Conservation (phyloP, 2,113 vertebrate species). For the Neodontobutis hainanensis region DNA sequence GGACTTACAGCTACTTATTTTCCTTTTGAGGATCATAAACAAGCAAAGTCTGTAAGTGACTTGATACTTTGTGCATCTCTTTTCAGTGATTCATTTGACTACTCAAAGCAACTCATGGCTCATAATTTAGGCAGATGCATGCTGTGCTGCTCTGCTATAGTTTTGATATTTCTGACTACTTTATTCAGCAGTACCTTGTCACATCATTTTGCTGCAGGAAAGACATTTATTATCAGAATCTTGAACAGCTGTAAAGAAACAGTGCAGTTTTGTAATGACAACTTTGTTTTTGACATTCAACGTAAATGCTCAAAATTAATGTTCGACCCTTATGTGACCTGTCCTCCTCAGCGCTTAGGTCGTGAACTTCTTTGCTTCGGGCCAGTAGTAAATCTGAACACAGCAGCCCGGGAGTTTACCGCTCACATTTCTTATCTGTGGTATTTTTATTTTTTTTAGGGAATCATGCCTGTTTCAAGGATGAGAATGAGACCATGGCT, state of each 20-base stretch:
- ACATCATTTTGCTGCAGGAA: no score
- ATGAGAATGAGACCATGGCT: conserved; percentile 98
- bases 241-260: no score
- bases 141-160: no score
- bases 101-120: no score
- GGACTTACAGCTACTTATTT: conserved; percentile 27
- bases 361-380: conserved; percentile 27
- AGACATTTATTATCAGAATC: no score
- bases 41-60: conserved; percentile 49
- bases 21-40: conserved; percentile 24
- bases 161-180: no score
- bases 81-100: no score
- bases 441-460: conserved; percentile 23
- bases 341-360: background rate
- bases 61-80: background rate
- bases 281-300: background rate
- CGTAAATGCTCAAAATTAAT: no score
- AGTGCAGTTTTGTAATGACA: background rate
- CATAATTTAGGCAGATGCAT: no score
- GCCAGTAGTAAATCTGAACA: conserved; percentile 19
- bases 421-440: background rate
- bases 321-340: background rate
- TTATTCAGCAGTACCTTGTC: no score
- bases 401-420: background rate
- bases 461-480: conserved; percentile 88